These are phyloP conservation scores for Mystacornis crossleyi DNA, from an alignment of 2,113 vertebrate genomes.

Conservation along the genomic window DNA sequence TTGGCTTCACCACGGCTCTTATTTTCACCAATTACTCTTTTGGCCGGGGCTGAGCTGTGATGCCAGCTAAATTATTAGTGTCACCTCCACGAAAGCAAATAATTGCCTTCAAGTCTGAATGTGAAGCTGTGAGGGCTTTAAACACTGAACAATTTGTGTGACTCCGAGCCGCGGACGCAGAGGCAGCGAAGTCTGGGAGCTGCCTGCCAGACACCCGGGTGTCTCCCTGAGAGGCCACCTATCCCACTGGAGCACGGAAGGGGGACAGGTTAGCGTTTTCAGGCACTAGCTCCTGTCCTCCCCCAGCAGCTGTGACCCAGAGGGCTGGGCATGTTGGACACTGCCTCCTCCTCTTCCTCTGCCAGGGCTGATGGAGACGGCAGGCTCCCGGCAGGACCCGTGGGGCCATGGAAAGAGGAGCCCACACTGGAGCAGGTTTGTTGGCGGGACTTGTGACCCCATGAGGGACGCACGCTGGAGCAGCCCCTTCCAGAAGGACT, in stretches of 20 bases:
- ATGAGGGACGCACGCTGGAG: too few species aligned
- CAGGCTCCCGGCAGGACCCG: not conserved
- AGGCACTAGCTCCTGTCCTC: not conserved
- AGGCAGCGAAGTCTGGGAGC: not conserved
- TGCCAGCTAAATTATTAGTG: not conserved
- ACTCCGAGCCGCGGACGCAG: accelerated
- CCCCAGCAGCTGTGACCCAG: not conserved
- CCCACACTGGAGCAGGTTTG: not conserved
- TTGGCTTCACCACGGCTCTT: not conserved
- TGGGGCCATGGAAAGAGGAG: not conserved
- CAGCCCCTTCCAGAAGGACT: too few species aligned
- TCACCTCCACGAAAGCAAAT: not conserved
- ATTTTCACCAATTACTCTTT: constrained; percentile 5
- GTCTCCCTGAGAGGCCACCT: not conserved
- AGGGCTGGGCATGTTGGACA: not conserved
- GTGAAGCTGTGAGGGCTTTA: not conserved
- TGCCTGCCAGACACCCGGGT: not conserved
- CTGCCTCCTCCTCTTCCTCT: not conserved
- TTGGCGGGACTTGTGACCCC: not conserved
- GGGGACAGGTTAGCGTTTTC: not conserved
- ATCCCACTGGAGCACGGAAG: not conserved
- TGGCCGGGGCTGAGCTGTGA: not conserved
- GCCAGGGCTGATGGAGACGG: not conserved
- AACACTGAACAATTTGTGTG: not conserved
- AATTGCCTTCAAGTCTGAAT: not conserved